Evolutionary conservation across 2,888 invertebrate species (phyloP).

Genomic region (Sinodicranocentrus sp.): DNA sequence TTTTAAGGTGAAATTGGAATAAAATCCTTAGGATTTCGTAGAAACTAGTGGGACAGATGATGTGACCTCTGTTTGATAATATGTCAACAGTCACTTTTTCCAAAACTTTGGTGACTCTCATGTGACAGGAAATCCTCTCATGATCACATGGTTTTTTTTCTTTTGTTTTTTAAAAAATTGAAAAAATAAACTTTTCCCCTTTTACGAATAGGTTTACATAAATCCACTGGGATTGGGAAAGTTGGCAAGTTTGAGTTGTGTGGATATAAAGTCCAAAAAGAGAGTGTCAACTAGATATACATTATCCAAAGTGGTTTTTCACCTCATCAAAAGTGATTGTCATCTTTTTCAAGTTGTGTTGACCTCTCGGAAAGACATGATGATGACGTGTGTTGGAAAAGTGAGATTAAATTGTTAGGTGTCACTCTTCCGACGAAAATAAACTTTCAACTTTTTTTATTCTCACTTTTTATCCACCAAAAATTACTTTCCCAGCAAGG

Average conservation of each 20-base stretch:
- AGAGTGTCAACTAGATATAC: too few species aligned
- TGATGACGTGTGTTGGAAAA: slow-evolving; percentile 7
- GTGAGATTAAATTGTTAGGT: slow-evolving; percentile 16
- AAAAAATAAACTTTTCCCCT: slow-evolving; percentile 32
- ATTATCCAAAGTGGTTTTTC: not conserved
- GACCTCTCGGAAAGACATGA: slow-evolving; percentile 36
- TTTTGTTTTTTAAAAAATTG: slow-evolving; percentile 34
- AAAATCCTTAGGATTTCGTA: too few species aligned
- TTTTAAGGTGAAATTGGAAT: too few species aligned
- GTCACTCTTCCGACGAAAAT: not conserved
- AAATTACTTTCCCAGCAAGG: too few species aligned
- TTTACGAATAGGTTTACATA: slow-evolving; percentile 20
- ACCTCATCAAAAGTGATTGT: slow-evolving; percentile 30
- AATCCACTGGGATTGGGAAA: slow-evolving; percentile 25
- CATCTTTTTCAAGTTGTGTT: slow-evolving; percentile 27
- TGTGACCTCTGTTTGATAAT: too few species aligned
- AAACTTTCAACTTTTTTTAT: too few species aligned
- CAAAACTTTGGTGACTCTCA: not conserved
- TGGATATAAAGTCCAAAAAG: too few species aligned
- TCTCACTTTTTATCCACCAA: too few species aligned
- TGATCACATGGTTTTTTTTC: not conserved
- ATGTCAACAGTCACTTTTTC: too few species aligned
- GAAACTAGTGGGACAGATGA: too few species aligned
- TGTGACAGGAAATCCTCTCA: slow-evolving; percentile 25
- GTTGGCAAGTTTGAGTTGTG: not conserved